A percentile compares a stretch with the other conserved stretches of the same genome.
phyloP scores from a whole-genome alignment of 2,113 vertebrate genomes.

The Nymphicus hollandicus region DNA sequence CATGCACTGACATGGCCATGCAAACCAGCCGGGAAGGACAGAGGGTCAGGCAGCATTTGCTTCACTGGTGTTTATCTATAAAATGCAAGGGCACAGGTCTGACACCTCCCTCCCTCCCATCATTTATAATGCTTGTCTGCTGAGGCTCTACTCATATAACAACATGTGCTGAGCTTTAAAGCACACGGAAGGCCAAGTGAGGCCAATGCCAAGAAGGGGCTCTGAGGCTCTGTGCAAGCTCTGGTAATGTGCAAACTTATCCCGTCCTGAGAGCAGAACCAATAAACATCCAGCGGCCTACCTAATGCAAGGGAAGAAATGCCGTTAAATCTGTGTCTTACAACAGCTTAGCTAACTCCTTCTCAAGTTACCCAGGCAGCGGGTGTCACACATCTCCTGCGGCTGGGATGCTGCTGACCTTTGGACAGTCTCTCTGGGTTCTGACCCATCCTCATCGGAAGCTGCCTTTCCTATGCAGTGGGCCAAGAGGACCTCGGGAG shows the following conservation, averaged over 20 bases:
- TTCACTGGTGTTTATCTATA: accelerated
- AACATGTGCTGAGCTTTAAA: background rate
- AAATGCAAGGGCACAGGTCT: background rate
- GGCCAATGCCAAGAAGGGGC: background rate
- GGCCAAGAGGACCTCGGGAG: background rate
- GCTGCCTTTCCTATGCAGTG: background rate
- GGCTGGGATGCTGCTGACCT: background rate
- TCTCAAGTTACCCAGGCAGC: background rate
- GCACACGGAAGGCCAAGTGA: accelerated
- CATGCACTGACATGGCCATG: accelerated
- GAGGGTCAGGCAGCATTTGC: background rate
- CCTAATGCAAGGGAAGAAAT: background rate
- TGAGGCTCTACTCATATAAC: background rate
- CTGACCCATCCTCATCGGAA: background rate
- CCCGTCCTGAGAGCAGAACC: background rate
- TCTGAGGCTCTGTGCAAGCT: background rate
- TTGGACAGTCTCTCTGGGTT: background rate
- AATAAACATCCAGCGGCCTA: background rate
- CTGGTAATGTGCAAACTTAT: background rate
- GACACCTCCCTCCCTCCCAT: background rate
- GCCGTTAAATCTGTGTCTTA: background rate
- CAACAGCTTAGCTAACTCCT: background rate
- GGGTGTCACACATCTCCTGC: background rate
- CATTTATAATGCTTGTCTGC: background rate
- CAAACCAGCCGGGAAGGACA: accelerated